These are phyloP conservation scores for Mus pahari DNA, from an alignment of 2,113 vertebrate species.

Conservation along the genomic window DNA sequence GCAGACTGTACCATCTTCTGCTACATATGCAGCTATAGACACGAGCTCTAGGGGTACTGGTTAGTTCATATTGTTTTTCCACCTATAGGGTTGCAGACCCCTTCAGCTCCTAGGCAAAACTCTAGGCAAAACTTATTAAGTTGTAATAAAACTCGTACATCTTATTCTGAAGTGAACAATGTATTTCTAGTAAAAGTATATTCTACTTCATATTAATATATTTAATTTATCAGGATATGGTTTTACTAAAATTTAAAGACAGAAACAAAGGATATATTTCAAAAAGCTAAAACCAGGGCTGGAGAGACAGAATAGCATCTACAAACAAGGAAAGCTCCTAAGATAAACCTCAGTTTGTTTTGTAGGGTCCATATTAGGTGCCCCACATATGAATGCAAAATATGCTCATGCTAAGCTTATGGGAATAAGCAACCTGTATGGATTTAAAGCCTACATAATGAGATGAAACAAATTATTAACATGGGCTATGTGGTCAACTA, in stretches of 20 bases:
- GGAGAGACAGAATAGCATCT: rapidly evolving
- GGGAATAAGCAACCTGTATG: background rate
- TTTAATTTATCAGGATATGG: background rate
- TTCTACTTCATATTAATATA: background rate
- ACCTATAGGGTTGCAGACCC: too few relatives aligned
- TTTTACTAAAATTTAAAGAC: background rate
- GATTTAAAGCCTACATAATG: background rate
- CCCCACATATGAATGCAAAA: background rate
- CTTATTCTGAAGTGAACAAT: background rate
- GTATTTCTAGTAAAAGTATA: background rate
- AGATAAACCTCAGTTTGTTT: background rate
- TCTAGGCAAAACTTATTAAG: background rate
- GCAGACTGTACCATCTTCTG: too few relatives aligned
- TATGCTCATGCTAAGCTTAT: background rate
- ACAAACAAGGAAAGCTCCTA: background rate
- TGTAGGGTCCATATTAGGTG: background rate
- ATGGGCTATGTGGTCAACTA: background rate
- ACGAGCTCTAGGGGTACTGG: too few relatives aligned
- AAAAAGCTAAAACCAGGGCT: background rate
- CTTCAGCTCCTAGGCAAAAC: too few relatives aligned
- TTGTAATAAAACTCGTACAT: too few relatives aligned
- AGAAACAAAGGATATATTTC: background rate
- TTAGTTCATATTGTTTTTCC: too few relatives aligned
- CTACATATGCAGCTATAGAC: too few relatives aligned
- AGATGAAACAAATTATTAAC: background rate